These are phyloP conservation scores for Ceratosolen solmsi DNA, from an alignment of 1,140 invertebrate genomes.

Conservation along the genomic window DNA sequence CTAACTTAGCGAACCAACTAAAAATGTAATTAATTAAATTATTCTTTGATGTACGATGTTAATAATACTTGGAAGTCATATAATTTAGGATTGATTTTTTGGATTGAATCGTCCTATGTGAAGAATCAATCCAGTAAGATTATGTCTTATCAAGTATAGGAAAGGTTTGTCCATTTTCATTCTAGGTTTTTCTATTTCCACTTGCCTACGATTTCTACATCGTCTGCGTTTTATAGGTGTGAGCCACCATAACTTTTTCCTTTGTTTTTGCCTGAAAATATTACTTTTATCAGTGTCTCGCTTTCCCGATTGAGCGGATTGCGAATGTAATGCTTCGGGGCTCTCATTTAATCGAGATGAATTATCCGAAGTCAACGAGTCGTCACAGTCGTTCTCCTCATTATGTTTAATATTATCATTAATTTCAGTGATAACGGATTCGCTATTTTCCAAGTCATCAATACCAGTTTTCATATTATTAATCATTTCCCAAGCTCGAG, in stretches of 20 bases:
- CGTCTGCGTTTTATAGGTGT: conserved; percentile 44
- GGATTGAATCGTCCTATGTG: conserved; percentile 90
- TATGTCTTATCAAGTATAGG: conserved; percentile 88
- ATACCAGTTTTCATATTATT: conserved; percentile 35
- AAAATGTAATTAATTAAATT: conserved; percentile 46
- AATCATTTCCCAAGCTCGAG: conserved; percentile 51
- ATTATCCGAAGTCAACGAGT: conserved; percentile 54
- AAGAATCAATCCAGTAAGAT: conserved; percentile 88
- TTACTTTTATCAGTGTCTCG: background rate
- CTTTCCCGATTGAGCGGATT: background rate
- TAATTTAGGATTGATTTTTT: conserved; percentile 55
- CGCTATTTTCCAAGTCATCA: conserved; percentile 23
- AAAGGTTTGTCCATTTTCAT: conserved; percentile 89
- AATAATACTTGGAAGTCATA: conserved; percentile 48
- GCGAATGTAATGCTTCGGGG: background rate
- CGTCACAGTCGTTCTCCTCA: conserved; percentile 63
- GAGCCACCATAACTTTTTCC: conserved; percentile 48
- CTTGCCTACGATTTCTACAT: conserved; percentile 76
- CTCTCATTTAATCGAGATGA: background rate
- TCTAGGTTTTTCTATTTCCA: conserved; percentile 80
- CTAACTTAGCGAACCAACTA: conserved; percentile 39
- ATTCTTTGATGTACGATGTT: conserved; percentile 50
- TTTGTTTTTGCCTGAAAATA: conserved; percentile 54
- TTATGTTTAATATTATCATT: conserved; percentile 35
- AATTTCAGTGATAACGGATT: conserved; percentile 2